phyloP scores from a whole-genome alignment of 2,113 vertebrate genomes.

The Lamprotornis superbus region DNA sequence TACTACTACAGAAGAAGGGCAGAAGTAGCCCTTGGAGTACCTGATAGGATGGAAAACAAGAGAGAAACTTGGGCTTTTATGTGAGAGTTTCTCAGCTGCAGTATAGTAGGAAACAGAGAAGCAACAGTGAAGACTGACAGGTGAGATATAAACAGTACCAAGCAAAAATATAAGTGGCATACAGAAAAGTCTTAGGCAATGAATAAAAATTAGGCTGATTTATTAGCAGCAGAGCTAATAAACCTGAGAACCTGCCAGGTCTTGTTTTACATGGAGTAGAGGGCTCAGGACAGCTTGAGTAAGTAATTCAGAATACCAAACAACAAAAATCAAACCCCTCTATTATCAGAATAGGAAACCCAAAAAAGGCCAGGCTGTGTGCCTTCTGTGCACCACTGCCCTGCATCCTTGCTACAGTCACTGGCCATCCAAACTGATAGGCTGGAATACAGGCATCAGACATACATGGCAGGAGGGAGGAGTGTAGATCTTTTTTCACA shows the following conservation, averaged over 20 bases:
- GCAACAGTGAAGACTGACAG: neutral
- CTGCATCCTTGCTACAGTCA: neutral
- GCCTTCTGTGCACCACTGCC: neutral
- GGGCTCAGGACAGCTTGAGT: neutral
- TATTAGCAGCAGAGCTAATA: neutral
- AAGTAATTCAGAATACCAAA: neutral
- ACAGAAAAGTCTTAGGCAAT: neutral
- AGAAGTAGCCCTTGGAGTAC: neutral
- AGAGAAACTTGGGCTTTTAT: neutral
- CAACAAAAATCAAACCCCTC: neutral
- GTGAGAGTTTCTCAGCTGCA: neutral
- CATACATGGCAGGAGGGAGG: neutral
- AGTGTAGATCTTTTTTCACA: neutral
- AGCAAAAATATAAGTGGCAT: neutral
- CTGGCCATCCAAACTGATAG: neutral
- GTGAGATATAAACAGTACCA: neutral
- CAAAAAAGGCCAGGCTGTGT: neutral
- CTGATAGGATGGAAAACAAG: neutral
- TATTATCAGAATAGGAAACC: neutral
- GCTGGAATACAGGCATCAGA: neutral
- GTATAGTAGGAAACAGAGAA: neutral
- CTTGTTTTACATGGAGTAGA: neutral
- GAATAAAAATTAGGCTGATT: neutral
- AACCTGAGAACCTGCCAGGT: neutral
- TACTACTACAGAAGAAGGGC: neutral